phyloP scores from a whole-genome alignment of 2,113 vertebrate genomes.

The Jacana jacana region DNA sequence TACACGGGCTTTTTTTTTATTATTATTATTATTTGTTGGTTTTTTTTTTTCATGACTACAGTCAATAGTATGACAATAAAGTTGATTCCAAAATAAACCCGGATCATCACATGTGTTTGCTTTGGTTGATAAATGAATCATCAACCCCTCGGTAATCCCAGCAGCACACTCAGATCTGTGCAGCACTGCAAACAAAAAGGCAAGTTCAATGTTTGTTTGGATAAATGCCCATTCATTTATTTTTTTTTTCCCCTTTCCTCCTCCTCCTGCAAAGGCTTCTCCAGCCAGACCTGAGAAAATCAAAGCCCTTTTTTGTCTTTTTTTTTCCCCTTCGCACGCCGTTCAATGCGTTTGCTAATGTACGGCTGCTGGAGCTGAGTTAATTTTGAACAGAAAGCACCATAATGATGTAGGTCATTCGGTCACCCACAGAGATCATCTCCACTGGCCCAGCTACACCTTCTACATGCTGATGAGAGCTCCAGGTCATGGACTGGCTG shows the following conservation, averaged over 20 bases:
- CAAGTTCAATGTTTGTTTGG: not conserved
- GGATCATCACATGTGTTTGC: not conserved
- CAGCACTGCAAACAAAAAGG: not conserved
- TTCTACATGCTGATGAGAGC: not conserved
- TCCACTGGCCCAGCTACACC: not conserved
- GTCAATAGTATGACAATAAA: not conserved
- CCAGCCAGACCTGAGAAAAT: not conserved
- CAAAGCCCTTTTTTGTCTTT: not conserved
- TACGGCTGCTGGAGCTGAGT: not conserved
- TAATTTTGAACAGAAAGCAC: not conserved
- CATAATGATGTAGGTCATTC: not conserved
- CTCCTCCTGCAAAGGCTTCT: not conserved
- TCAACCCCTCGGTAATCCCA: not conserved
- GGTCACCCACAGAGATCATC: not conserved
- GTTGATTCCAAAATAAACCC: conserved; percentile 8
- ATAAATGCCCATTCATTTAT: not conserved
- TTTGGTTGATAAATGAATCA: not conserved
- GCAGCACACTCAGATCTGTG: not conserved
- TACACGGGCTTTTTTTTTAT: not conserved
- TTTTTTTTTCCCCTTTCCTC: not conserved
- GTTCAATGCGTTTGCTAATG: not conserved
- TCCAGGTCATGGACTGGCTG: not conserved
- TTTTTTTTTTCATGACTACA: not conserved
- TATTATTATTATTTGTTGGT: no score
- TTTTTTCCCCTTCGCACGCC: not conserved